These are phyloP conservation scores for Erpornis zantholeuca DNA, from an alignment of 2,113 vertebrate genomes.

Conservation along the genomic window DNA sequence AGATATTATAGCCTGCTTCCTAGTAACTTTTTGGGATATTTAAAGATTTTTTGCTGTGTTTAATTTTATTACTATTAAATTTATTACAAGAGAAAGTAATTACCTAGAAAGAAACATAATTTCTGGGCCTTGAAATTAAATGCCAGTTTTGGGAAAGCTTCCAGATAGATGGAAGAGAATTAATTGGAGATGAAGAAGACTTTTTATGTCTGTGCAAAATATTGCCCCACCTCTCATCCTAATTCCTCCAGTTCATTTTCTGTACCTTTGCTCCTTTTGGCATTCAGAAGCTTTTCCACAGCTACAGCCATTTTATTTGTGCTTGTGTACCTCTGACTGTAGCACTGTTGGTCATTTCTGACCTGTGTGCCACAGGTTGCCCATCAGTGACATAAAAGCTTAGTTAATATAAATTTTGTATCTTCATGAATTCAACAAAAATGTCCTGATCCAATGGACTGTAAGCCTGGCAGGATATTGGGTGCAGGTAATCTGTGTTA, in stretches of 20 bases:
- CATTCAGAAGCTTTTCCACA: not conserved
- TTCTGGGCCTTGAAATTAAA: not conserved
- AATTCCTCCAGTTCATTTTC: not conserved
- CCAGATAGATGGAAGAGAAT: not conserved
- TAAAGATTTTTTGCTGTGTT: not conserved
- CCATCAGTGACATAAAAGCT: not conserved
- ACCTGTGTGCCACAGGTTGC: not conserved
- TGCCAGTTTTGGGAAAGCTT: not conserved
- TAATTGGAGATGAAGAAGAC: not conserved
- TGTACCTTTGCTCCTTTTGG: not conserved
- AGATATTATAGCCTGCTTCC: not conserved
- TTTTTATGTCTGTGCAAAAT: not conserved
- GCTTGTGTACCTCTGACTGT: not conserved
- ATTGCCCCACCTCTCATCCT: not conserved
- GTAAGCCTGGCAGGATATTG: not conserved
- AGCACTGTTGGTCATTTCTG: not conserved
- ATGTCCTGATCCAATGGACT: not conserved
- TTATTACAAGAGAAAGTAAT: not conserved
- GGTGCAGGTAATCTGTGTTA: not conserved
- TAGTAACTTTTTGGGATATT: not conserved
- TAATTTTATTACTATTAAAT: not conserved
- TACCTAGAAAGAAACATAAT: not conserved
- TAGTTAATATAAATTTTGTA: not conserved
- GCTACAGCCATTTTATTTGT: not conserved
- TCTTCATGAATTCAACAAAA: not conserved